phyloP scores from a whole-genome alignment of 2,888 invertebrate species.

The Leptopterna dolabrata region DNA sequence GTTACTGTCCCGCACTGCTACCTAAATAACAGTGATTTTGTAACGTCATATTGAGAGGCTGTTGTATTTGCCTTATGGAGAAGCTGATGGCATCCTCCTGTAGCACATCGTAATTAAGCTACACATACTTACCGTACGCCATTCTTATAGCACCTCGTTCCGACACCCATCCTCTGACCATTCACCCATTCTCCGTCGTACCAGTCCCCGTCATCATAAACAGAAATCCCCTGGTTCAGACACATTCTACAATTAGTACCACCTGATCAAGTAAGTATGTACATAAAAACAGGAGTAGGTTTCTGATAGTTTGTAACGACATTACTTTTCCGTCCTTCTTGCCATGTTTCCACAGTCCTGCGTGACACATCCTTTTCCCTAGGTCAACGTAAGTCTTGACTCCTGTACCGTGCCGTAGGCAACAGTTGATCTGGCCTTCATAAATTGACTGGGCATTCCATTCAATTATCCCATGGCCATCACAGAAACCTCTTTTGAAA shows the following conservation, averaged over 20 bases:
- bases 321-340: conserved; percentile 57
- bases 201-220: conserved; percentile 51
- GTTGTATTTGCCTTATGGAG: too few species aligned
- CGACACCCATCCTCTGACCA: conserved; percentile 48
- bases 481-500: conserved; percentile 42
- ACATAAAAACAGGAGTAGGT: neutral
- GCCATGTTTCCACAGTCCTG: conserved; percentile 55
- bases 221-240: conserved; percentile 48
- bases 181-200: conserved; percentile 58
- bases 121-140: conserved; percentile 10
- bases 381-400: conserved; percentile 21
- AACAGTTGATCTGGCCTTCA: conserved; percentile 51
- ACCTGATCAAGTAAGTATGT: neutral
- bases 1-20: too few species aligned
- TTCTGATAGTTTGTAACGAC: too few species aligned
- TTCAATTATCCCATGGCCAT: conserved; percentile 47
- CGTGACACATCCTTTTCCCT: conserved; percentile 49
- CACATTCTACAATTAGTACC: neutral
- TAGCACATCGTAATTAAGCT: neutral
- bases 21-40: too few species aligned
- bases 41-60: too few species aligned
- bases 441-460: conserved; percentile 56
- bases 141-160: conserved; percentile 46
- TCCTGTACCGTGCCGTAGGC: conserved; percentile 50
- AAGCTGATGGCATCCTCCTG: too few species aligned